Base-by-base conservation (phyloP, 2,888 invertebrate genomes). In the Halictus quadricinctus region DNA sequence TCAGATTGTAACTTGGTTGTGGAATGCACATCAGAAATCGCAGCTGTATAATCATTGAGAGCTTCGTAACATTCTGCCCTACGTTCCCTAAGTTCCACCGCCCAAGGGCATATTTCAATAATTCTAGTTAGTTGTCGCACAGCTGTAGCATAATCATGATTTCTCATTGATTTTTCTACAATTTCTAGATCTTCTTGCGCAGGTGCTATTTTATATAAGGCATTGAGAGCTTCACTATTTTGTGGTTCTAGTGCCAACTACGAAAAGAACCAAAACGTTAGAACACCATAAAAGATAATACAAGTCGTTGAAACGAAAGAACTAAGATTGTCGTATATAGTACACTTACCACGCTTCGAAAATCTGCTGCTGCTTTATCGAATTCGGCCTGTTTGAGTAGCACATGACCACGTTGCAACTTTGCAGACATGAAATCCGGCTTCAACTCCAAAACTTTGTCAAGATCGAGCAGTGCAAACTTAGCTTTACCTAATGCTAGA, bases 401-500 rank as follows among this genome's bases (percentile, higher is more conserved):
- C 83, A 99, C 97, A 92, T 97, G 97, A 48, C 98, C 99, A 89
- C 98, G 95, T 94, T 98, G 98, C 76, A 95, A 92, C 94, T 97
- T 96, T 78, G 99, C 99, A 6, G 98, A 97, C 81, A 97, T 97
- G 95, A 99, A 99, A 94, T 99, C 99, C 10, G 98, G 97, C 94
- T 99, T 99, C 83, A 99, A 94, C 93, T 98, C 97, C 87, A 99
- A 95, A 48, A 99, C 99, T 95, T 96, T 97, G 90, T 98, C 97
- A 90, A 99, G 97, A 95, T 99, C 99, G 91, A 97, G 97, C 58
- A 99, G 95, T 0, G 99, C 99, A 93, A 98, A 97, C 94, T 98
- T 98, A 0, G 99, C 97, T 95, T 99, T 99, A 74, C 99, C 99
- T 90, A 99, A 95, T 13, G 99, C 99, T 93, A 99, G 96, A 95